phyloP scores from a whole-genome alignment of 2,797 vertebrate species.

The Poeciliopsis infans region DNA sequence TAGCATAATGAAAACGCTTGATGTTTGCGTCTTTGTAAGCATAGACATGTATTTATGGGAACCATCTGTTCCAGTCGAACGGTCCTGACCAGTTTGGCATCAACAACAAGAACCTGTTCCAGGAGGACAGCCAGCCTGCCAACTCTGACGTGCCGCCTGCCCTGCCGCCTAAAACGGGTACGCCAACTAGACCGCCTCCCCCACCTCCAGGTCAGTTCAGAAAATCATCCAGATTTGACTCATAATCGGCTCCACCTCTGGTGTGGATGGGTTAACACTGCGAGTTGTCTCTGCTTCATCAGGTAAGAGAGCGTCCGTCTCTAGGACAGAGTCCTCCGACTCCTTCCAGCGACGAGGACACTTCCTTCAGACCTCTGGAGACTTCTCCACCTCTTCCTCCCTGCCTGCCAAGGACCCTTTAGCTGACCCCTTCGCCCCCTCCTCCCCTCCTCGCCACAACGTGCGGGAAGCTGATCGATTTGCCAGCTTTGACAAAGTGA shows the following conservation, averaged over 20 bases:
- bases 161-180: conserved; percentile 94
- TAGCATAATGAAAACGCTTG: background rate
- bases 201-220: conserved; percentile 90
- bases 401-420: conserved; percentile 89
- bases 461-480: conserved; percentile 89
- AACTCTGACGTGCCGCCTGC: conserved; percentile 90
- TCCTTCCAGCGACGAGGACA: conserved; percentile 91
- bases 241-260: background rate
- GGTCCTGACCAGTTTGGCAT: conserved; percentile 87
- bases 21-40: background rate
- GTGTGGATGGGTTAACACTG: background rate
- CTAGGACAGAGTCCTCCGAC: conserved; percentile 92
- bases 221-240: background rate
- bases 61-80: conserved; percentile 79
- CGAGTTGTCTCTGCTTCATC: conserved; percentile 38
- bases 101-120: conserved; percentile 88
- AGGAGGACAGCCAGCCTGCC: conserved; percentile 81
- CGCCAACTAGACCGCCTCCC: conserved; percentile 94
- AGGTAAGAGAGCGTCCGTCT: conserved; percentile 92
- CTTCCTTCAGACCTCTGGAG: conserved; percentile 88
- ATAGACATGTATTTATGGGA: conserved; percentile 1
- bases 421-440: conserved; percentile 93
- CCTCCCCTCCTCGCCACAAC: conserved; percentile 88
- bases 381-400: conserved; percentile 80
- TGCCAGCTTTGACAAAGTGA: conserved; percentile 99